Evolutionary conservation across 2,888 invertebrate genomes (phyloP).

Genomic region (Drosophila subquinaria): DNA sequence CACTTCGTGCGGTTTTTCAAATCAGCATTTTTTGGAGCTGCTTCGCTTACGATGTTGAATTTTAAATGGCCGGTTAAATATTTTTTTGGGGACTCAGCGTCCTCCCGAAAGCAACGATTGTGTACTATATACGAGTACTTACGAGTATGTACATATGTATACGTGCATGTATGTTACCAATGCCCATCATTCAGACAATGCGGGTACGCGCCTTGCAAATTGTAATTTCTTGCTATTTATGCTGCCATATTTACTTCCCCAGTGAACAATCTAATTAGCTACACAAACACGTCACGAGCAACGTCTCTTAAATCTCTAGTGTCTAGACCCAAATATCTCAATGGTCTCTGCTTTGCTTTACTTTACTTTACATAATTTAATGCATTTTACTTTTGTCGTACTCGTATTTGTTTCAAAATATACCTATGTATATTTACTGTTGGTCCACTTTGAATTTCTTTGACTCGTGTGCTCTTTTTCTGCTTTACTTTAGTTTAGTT

Average conservation of each 20-base stretch:
- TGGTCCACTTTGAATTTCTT: conserved; percentile 23
- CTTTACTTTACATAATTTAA: conserved; percentile 68
- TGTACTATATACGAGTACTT: neutral
- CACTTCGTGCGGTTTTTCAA: conserved; percentile 40
- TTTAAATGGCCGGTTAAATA: conserved; percentile 66
- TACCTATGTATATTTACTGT: conserved; percentile 39
- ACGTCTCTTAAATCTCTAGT: conserved; percentile 41
- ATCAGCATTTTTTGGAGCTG: conserved; percentile 51
- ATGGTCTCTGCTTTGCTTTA: conserved; percentile 4
- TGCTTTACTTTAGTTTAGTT: conserved; percentile 15
- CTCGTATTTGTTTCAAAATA: conserved; percentile 45
- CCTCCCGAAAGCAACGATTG: conserved; percentile 2
- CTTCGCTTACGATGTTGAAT: conserved; percentile 61
- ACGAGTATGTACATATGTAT: neutral
- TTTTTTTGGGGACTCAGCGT: conserved; percentile 20
- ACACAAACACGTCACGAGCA: conserved; percentile 53
- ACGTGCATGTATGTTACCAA: too few species aligned
- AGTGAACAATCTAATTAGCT: conserved; percentile 62
- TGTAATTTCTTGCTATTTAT: conserved; percentile 5
- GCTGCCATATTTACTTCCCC: conserved; percentile 10
- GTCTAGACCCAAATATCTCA: conserved; percentile 15
- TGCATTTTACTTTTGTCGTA: conserved; percentile 59
- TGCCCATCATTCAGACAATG: conserved; percentile 47
- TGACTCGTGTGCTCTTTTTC: conserved; percentile 23
- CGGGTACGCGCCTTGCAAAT: conserved; percentile 39